phyloP scores from a whole-genome alignment of 2,797 vertebrate genomes.

The Oryzias sinensis region DNA sequence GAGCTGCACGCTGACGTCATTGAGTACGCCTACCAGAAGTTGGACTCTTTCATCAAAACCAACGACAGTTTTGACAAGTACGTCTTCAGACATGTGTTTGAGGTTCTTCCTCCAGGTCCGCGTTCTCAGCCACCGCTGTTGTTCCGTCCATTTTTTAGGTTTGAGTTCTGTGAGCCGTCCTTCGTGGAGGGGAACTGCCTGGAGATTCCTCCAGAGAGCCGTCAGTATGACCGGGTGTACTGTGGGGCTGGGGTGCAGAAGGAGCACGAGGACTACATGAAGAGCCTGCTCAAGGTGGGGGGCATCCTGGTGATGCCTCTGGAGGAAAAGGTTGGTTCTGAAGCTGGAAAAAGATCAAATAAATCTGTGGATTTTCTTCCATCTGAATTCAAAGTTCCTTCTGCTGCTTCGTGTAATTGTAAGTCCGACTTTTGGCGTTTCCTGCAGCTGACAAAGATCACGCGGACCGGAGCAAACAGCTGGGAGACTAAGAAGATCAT shows the following conservation, averaged over 20 bases:
- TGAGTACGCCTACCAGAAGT: conserved; percentile 92
- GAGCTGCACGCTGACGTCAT: conserved; percentile 93
- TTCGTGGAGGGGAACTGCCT: conserved; percentile 94
- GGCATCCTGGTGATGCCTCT: conserved; percentile 95
- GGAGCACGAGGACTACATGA: conserved; percentile 96
- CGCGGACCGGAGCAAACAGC: conserved; percentile 84
- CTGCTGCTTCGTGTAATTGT: neutral
- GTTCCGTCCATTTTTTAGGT: conserved; percentile 70
- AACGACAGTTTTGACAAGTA: conserved; percentile 97
- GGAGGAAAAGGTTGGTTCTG: conserved; percentile 88
- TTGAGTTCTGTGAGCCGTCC: conserved; percentile 95
- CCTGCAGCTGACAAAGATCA: conserved; percentile 92
- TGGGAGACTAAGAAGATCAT: conserved; percentile 99
- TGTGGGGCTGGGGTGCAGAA: conserved; percentile 95
- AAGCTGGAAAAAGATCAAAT: neutral
- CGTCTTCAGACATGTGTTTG: conserved; percentile 26
- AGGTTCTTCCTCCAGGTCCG: neutral
- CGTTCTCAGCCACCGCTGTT: neutral
- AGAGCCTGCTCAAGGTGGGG: conserved; percentile 90
- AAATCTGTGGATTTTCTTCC: too few species aligned
- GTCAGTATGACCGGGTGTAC: conserved; percentile 93
- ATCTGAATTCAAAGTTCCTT: too few species aligned
- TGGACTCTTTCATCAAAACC: conserved; percentile 93
- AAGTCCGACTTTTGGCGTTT: conserved; percentile 3
- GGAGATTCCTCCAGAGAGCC: conserved; percentile 89